Evolutionary conservation across 2,888 invertebrate genomes (phyloP), one percentile per base, ranked within the genome.

Genomic region (Aelia acuminata): DNA sequence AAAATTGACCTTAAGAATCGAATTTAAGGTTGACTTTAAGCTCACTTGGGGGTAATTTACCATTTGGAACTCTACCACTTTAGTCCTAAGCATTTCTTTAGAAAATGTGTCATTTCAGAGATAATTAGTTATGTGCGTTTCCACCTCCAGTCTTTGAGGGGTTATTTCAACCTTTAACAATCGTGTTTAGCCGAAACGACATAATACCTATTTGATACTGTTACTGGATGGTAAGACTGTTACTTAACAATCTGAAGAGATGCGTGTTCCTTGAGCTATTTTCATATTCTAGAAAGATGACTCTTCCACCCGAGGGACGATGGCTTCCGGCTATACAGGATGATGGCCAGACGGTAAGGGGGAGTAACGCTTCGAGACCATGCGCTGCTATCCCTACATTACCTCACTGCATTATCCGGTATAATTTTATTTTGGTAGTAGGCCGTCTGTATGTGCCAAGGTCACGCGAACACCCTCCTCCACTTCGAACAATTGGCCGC

Each of bases 401-500:
- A 75, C 7, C 75, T 75, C 43, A 75, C 75, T 75, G 22, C 75
- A 75, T 22, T 75, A 35, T 22, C 75, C 75, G 35, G 43, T 39
- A 39, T 75, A 75, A 75, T 75, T 75, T 75, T 75, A 35, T 39
- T 75, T 39, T 75, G 75, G 75, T 39, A 75, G 75, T 1, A 8
- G 75, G 39, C 75, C 43, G 75, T 39, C 75, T 39, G 75, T 75
- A 75, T 75, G 75, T 75, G 11, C 75, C 75, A 75, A 75, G 75
- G 75, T 75, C 75, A 75, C 75, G 75, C 75, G 35, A 31, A 39
- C 20, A 43, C 75, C 39, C 75, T 39, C 70, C 70, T 39, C 39
- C 75, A 75, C 75, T 75, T 75, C 22, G 39, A 75, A 7, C 1
- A 75, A 75, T 75, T 75, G 75, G 22, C 75, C 39, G 0, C 39